Evolutionary conservation across 2,797 vertebrate genomes (phyloP), one percentile per base, ranked within the genome.

Genomic region (Tapirus indicus): DNA sequence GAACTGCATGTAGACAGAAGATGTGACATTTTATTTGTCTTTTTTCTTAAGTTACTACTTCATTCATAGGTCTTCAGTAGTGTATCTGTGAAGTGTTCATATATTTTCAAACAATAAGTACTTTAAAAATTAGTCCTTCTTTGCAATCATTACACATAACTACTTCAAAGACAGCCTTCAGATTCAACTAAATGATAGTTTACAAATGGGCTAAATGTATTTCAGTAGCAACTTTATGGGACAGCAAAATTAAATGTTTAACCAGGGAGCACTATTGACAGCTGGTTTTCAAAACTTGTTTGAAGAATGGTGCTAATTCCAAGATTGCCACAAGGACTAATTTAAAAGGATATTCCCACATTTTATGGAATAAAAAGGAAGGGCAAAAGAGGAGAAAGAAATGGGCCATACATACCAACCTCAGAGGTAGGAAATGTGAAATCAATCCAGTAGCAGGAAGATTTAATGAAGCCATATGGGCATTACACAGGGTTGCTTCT

Each of bases 181-280:
- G 32, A 75, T 64, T 66, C 35, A 92, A 58, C 18, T 71, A 75
- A 92, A 38, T 89, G 23, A 58, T 38, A 64, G 41, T 94, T 69
- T 83, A 54, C 58, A 96, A 88, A 75, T 32, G 10, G 21, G n/a
- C 44, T 92, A 64, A 35, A 10, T 17, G 16, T 75, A 52, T 79
- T 72, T 88, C 52, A n/a, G 29, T 83, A 41, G 16, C 78, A 78
- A 92, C 7, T 69, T 49, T n/a, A 23, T 44, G 58, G 5, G 38
- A 87, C n/a, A 64, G 60, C 66, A 97, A 74, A 93, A 72, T 83
- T 68, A 79, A 68, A 82, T 90, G 29, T 92, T 95, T 84, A 90
- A 44, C n/a, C 44, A 58, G 29, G 72, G 71, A 64, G 38, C 8
- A 13, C 52, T 66, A 3, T 25, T 88, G 60, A 62, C 41, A 88